Evolutionary conservation across 2,797 vertebrate species (phyloP).

Genomic region (Streptopelia turtur): DNA sequence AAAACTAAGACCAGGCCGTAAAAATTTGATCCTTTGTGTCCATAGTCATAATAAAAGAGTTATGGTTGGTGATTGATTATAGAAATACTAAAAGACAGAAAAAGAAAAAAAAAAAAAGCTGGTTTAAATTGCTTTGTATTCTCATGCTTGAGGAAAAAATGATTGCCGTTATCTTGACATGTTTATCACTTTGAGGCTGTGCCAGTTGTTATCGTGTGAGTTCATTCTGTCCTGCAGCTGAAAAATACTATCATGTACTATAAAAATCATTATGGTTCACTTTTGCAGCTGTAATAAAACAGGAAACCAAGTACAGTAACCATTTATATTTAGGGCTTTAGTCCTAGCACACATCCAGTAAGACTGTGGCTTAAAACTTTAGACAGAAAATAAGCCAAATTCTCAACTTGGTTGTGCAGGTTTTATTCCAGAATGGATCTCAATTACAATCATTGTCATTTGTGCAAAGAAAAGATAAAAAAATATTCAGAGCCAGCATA

Average conservation of each 20-base stretch:
- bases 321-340: slow-evolving; percentile 34
- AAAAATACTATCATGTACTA: slow-evolving; percentile 61
- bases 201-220: slow-evolving; percentile 36
- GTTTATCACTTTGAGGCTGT: slow-evolving; percentile 66
- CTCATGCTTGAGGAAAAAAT: background rate
- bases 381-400: background rate
- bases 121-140: slow-evolving; percentile 30
- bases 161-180: slow-evolving; percentile 66
- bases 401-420: background rate
- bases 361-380: background rate
- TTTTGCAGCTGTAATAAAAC: slow-evolving; percentile 61
- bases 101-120: background rate
- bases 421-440: background rate
- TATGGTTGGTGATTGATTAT: slow-evolving; percentile 53
- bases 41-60: slow-evolving; percentile 55
- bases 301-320: slow-evolving; percentile 36
- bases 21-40: slow-evolving; percentile 61
- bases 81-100: slow-evolving; percentile 56
- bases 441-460: background rate
- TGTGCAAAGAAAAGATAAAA: background rate
- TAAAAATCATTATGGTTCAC: slow-evolving; percentile 59
- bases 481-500: background rate
- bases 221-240: slow-evolving; percentile 64
- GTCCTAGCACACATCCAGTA: background rate
- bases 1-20: slow-evolving; percentile 57